Evolutionary conservation across 2,113 vertebrate species (phyloP).

Genomic region (Aspidoscelis tigris): DNA sequence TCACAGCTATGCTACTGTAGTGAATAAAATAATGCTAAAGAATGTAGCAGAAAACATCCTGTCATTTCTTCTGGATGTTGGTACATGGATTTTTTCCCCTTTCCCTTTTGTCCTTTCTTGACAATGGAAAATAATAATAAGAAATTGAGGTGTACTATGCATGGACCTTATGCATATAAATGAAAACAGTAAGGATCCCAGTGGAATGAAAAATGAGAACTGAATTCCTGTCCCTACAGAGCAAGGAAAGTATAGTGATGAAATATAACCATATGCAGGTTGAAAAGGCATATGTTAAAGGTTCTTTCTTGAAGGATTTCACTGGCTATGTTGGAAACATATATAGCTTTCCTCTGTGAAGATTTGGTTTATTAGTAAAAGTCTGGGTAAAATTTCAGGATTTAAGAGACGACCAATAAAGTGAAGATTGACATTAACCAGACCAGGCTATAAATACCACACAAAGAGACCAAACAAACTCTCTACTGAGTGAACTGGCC

Average conservation of each 20-base stretch:
- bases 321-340: constrained; percentile 57
- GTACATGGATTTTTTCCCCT: constrained; percentile 15
- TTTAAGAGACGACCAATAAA: constrained; percentile 85
- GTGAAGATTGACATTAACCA: constrained; percentile 84
- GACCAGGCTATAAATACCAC: constrained; percentile 88
- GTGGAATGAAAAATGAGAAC: constrained; percentile 48
- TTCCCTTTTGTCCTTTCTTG: constrained; percentile 8
- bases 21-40: not conserved
- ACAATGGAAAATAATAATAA: constrained; percentile 34
- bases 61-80: not conserved
- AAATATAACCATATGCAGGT: constrained; percentile 26
- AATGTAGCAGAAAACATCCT: not conserved
- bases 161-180: constrained; percentile 17
- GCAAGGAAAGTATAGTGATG: constrained; percentile 13
- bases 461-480: constrained; percentile 82
- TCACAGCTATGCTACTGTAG: not conserved
- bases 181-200: constrained; percentile 18
- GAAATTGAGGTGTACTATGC: constrained; percentile 30
- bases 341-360: constrained; percentile 56
- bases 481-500: constrained; percentile 67
- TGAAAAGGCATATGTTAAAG: constrained; percentile 28
- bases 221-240: constrained; percentile 10
- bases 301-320: constrained; percentile 54
- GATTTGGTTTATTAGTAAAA: constrained; percentile 76
- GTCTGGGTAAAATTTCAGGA: constrained; percentile 80